Evolutionary conservation across 1,140 invertebrate genomes (phyloP).

Genomic region (Drosophila sp.): DNA sequence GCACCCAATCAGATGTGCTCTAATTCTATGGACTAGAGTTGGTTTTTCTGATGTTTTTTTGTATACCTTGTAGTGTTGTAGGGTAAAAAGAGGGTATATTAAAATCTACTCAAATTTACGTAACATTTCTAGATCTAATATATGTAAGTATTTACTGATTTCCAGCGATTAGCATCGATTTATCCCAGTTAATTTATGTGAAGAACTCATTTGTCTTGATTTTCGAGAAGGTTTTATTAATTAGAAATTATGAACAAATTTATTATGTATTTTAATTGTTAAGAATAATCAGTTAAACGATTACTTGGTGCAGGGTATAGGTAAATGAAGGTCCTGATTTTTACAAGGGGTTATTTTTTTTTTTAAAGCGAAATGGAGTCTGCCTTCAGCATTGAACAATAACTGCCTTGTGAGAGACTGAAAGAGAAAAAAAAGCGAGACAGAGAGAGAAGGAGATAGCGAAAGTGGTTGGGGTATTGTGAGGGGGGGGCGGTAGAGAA

Average conservation of each 20-base stretch:
- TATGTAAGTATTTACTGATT: too few species aligned
- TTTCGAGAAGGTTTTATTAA: too few species aligned
- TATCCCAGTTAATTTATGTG: too few species aligned
- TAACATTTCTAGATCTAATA: too few species aligned
- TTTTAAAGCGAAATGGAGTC: constrained; percentile 49
- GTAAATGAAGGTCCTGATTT: background rate
- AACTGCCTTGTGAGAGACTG: constrained; percentile 21
- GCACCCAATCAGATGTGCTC: constrained; percentile 37
- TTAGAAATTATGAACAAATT: too few species aligned
- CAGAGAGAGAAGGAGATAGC: constrained; percentile 14
- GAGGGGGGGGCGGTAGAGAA: constrained; percentile 18
- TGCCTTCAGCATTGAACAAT: constrained; percentile 52
- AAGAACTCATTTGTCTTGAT: too few species aligned
- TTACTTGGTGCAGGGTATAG: background rate
- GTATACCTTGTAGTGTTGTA: background rate
- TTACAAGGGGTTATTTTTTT: background rate
- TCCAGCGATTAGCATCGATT: too few species aligned
- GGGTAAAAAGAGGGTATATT: too few species aligned
- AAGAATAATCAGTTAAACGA: background rate
- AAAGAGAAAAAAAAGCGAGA: constrained; percentile 9
- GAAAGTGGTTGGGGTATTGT: background rate
- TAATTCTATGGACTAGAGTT: constrained; percentile 42
- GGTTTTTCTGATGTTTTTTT: background rate
- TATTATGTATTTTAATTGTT: too few species aligned
- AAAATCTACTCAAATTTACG: too few species aligned